These are phyloP conservation scores for Ceuthmochares aereus DNA, from an alignment of 2,113 vertebrate genomes.

Conservation along the genomic window DNA sequence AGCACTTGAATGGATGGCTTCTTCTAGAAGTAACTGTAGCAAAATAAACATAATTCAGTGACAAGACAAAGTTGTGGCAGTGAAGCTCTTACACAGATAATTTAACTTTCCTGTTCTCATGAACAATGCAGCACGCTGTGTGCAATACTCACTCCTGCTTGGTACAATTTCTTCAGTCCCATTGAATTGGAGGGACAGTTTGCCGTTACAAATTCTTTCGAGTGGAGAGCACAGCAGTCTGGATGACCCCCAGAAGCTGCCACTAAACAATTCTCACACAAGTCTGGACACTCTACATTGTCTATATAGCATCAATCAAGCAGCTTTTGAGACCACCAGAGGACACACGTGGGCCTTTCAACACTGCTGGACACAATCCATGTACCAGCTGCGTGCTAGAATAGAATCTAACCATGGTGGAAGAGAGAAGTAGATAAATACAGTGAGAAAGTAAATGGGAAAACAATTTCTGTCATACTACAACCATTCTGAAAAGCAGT, in stretches of 20 bases:
- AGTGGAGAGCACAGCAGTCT: background rate
- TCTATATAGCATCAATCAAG: background rate
- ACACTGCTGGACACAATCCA: background rate
- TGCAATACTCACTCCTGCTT: background rate
- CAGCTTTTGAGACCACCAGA: background rate
- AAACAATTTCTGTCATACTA: background rate
- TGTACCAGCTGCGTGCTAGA: background rate
- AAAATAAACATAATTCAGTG: background rate
- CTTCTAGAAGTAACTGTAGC: slow-evolving; percentile 83
- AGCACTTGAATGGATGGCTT: slow-evolving; percentile 73
- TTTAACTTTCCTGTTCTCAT: background rate
- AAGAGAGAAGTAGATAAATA: background rate
- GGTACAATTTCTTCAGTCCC: background rate
- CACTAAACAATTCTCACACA: background rate
- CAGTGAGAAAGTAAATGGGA: background rate
- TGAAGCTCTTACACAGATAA: background rate
- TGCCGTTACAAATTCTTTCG: background rate
- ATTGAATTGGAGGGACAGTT: background rate
- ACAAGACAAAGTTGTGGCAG: background rate
- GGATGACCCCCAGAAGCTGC: background rate
- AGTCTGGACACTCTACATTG: background rate
- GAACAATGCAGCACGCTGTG: background rate
- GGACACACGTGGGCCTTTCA: background rate
- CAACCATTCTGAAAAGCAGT: background rate
- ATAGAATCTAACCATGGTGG: background rate